Evolutionary conservation across 1,140 invertebrate genomes (phyloP), one percentile per base, ranked within the genome.

Genomic region (Drosophila sturtevanti): DNA sequence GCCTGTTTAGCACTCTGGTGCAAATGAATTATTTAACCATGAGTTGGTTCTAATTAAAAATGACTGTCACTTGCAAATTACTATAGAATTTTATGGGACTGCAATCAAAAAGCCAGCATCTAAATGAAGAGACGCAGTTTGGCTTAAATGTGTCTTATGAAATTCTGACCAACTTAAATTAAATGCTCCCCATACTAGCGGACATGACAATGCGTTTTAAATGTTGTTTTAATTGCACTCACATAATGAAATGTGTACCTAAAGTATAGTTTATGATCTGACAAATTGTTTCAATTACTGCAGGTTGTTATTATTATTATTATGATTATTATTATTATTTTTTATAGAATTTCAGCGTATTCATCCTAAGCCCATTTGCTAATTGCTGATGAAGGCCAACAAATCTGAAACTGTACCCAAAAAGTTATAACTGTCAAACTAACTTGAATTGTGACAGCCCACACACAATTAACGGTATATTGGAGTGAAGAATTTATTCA

Each of bases 151-250:
- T 56, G 70, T 34, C 48, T 73, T 86, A 37, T 72, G 56, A 71
- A 66, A 79, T 72, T 72, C 77, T 78, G 60, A 81, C 61, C 68
- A 31, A 60, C 79, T 86, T 58, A 16, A 87, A 77, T 77, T 35
- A 82, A 82, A 79, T 38, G 71, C 84, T 77, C 84, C 4, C 68
- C 72, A 73, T 48, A 63, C 72, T 72, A 52, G 68, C 82, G 84
- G 84, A 86, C 68, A 68, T 86, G 82, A 87, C 84, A 65, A 35
- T 72, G 79, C 73, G 60, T 59, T 77, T 73, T 55, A 66, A 86
- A 34, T 22, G 63, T 71, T 71, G 55, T 71, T 86, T 87, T 86
- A 87, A 86, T 86, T 87, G 72, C 79, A 79, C 63, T 82, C 41
- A 24, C 14, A 72, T 75, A 75, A 78, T 74, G 69, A 75, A 66